Base-by-base conservation (phyloP, 2,113 vertebrate genomes). In the Actinemys pallida region DNA sequence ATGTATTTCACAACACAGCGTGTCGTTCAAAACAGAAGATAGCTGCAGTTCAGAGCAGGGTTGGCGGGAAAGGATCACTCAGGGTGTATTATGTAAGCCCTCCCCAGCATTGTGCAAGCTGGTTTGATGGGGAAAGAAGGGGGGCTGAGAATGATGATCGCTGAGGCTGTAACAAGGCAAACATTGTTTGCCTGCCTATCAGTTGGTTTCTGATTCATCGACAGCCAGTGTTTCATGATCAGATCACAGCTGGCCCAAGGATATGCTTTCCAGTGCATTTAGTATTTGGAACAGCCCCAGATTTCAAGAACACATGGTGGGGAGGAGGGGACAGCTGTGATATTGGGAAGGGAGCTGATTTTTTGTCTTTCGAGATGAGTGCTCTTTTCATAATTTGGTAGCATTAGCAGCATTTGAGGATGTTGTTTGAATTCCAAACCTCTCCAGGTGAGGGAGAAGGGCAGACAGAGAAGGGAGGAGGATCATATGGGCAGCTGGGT, bases 171-270 rank as follows among this genome's bases (percentile, higher is more conserved):
- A 92, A 98, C 98, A 98, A 98, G 96, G 94, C 90, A 19, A 94
- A 8, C 96, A 97, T 98, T 98, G 98, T 98, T 97, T 90, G 89
- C 90, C 76, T 17, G 90, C 91, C 95, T 98, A 94, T 98, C 90
- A 13, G 88, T 89, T 92, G 97, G 97, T 97, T 98, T 98, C 97
- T 97, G 96, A 97, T 97, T 98, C 96, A 97, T 97, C 92, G 96
- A 0, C 31, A 90, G 96, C 97, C 97, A 94, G 52, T 82, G 49
- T 72, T 35, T 97, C 95, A 83, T 79, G 97, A 97, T 98, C 98
- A 97, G 97, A 98, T 98, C 96, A 93, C 98, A 98, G 98, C 98
- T 98, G 98, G 97, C 98, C 97, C 87, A 31, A 97, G 98, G 98
- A 98, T 98, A 98, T 3, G 83, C 97, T 98, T 98, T 98, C 98